Base-by-base conservation (phyloP, 92 coral and sea anemone species). In the Heliopora coerulea region DNA sequence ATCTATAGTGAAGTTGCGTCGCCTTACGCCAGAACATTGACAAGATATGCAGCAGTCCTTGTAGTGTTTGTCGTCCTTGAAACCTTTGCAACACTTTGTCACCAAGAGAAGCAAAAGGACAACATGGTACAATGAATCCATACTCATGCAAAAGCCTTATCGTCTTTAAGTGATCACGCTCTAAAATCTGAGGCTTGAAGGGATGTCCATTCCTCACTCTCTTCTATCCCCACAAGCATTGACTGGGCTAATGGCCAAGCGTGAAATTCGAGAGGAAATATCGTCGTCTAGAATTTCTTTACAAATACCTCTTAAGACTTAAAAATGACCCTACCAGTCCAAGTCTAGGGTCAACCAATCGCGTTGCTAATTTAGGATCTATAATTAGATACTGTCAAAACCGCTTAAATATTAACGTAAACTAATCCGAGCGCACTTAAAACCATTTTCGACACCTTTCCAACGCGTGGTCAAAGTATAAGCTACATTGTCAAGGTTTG, bases 361-460 rank as follows among this genome's bases (percentile, higher is more conserved):
- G 54, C 63, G 26, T 31, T 21, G 56, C 77, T 18, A 21, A 49
- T 70, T n/a, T 54, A 49, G 18, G 18, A 27, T 48, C 77, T 70
- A 70, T 70, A 70, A 70, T 70, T 70, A 70, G 77, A 70, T 37
- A 17, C 63, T 14, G 37, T 70, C 61, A 70, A 33, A 58, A 70
- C 52, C 54, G 63, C 63, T 70, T 70, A 70, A 70, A 52, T 70
- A 70, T 70, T 70, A 70, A 52, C 34, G 77, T 70, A 70, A 70
- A 70, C 50, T 70, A 70, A 70, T 70, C 77, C 77, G 58, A 9
- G 25, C 27, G 40, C 34, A 14, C 77, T 70, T 70, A 54, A 52
- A 41, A 39, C 63, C 46, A 31, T 70, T 70, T 70, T 62, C 48
- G 27, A 24, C 41, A 62, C 68, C 48, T 29, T 62, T 31, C 24